Evolutionary conservation across 1,140 invertebrate species (phyloP), one percentile per base, ranked within the genome.

Genomic region (Drosophila ogumai): DNA sequence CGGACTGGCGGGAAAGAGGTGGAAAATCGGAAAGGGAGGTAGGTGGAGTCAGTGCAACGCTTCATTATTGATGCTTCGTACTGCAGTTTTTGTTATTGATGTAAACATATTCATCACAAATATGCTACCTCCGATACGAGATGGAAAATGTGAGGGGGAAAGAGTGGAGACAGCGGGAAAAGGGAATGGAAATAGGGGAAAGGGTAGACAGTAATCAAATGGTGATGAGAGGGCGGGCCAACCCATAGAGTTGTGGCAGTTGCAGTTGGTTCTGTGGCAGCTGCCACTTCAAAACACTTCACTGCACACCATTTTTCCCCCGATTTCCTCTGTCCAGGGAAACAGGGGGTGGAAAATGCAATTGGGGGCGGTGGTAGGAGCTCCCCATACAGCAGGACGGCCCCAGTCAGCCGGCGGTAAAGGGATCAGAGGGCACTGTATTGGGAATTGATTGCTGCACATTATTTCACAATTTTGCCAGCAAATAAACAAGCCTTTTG

Each of bases 401-500:
- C 22, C 6, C 50, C 31, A 49, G 47, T 49, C 47, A 17, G 52
- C 7, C 52, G 34, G 19, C 34, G 13, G 52, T 36, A 19, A 38
- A 13, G 60, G 61, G 43, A 38, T 55, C 50, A 79, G 36, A 54
- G 56, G 44, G 72, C 79, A 75, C 44, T 79, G 79, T 80, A 77
- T 84, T 76, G 84, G 76, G 76, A 88, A 87, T 88, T 88, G 84
- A 87, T 87, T 87, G 84, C 84, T 74, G 68, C 84, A 80, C 84
- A 88, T 88, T 87, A 87, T 88, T 87, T 88, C 84, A 88, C 84
- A 87, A 87, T 88, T 87, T 87, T 84, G 85, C 76, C 77, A 80
- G 84, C 68, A 80, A 82, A 84, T 87, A 87, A 88, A 90, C 84
- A 84, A 71, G 75, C 60, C 57, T 59, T 63, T 64, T 74, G 47